Evolutionary conservation across 2,888 invertebrate genomes (phyloP).

Genomic region (Venusia cambrica): DNA sequence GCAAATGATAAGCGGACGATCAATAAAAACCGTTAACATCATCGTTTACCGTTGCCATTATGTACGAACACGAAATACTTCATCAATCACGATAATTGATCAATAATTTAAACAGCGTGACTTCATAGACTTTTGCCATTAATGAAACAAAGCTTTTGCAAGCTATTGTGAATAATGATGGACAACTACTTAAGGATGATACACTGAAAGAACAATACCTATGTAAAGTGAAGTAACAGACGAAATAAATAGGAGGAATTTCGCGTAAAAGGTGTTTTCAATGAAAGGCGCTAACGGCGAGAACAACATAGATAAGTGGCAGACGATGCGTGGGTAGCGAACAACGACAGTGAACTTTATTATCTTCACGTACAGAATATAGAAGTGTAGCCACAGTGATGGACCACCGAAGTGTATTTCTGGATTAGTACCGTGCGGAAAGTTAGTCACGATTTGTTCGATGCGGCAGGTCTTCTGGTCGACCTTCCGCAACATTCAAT

Average conservation of each 20-base stretch:
- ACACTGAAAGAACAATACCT: too few species aligned
- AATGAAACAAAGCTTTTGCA: conserved; percentile 3
- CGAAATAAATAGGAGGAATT: conserved; percentile 7
- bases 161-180: background rate
- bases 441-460: conserved; percentile 66
- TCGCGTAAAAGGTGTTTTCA: conserved; percentile 14
- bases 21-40: conserved; percentile 23
- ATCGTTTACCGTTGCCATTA: background rate
- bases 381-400: conserved; percentile 37
- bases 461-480: conserved; percentile 50
- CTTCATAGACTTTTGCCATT: conserved; percentile 3
- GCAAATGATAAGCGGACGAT: conserved; percentile 34
- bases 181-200: background rate
- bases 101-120: conserved; percentile 3
- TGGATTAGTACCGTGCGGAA: conserved; percentile 80
- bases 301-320: conserved; percentile 19
- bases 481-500: conserved; percentile 60
- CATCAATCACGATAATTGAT: conserved; percentile 3
- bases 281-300: conserved; percentile 17
- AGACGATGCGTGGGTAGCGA: conserved; percentile 35
- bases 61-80: conserved; percentile 1
- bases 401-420: conserved; percentile 67
- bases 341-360: conserved; percentile 43
- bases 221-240: too few species aligned
- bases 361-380: conserved; percentile 28